Evolutionary conservation across 2,113 vertebrate genomes (phyloP), one percentile per base, ranked within the genome.

Genomic region (Amazona vittata): DNA sequence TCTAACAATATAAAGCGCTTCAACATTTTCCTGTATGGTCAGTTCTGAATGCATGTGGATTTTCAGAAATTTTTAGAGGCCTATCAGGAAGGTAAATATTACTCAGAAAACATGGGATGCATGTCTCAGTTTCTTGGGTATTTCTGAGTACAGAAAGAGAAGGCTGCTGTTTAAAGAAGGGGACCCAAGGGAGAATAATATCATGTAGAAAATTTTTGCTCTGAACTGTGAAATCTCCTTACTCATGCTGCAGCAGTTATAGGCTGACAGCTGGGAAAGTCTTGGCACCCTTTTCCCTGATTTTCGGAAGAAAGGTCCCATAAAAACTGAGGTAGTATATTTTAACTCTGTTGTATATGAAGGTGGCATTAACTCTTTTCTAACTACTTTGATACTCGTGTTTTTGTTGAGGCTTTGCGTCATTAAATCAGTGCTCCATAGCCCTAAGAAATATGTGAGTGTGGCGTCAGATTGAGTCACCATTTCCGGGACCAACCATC

Each of bases 371-470:
- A 65, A 41, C 41, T 90, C 9, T 46, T 94, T 90, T 39, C 46
- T 89, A 63, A 59, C 12, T 46, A 16, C 49, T 53, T 76, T 1
- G 0, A 35, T 2, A 2, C 28, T 57, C 4, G 0, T 22, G 28
- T 6, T 3, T 87, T 87, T 79, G 26, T 43, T 53, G 16, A 70
- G 20, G 25, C 1, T 37, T 52, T 63, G 11, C 86, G 35, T 46
- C 29, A 41, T 65, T 52, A 46, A 62, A 74, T n/a, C 71, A n/a
- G 3, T 63, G 15, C 15, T 88, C 49, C 20, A 2, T 6, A 70
- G 28, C 39, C 52, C 29, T 93, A 57, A 86, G 65, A 82, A 82
- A 65, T 26, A 57, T 1, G 5, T 25, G 20, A 33, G 4, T 6
- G 21, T 52, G 41, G 18, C 37, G 39, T 82, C 57, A 37, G 69